Base-by-base conservation (phyloP, 1,140 invertebrate genomes). In the Cephus cinctus region DNA sequence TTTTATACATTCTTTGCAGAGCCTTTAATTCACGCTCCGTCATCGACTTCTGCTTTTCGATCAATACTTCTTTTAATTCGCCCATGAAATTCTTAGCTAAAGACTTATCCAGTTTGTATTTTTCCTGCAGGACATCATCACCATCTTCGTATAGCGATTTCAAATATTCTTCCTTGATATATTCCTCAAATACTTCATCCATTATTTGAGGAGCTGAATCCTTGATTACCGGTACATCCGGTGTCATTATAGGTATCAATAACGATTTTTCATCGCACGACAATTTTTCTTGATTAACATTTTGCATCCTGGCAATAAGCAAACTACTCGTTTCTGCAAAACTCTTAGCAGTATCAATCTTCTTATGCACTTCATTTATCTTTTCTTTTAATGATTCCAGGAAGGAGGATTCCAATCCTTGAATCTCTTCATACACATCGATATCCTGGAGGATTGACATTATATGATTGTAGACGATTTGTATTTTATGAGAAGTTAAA, bases 171-270 rank as follows among this genome's bases (percentile, higher is more conserved):
- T 75, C 67, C 39, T 59, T 75, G 4, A 77, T 76, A 38, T 75
- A 75, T 19, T 73, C 73, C 50, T 76, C 73, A 43, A 75, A 77
- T 3, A 76, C 71, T 51, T 77, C 75, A 43, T 77, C 75, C n/a
- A 71, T 38, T 45, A 75, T 71, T 52, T 67, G 52, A n/a, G 56
- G 56, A 35, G 70, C 59, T 5, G 55, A 52, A 49, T 76, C 57
- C 16, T 54, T 31, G 9, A 59, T 15, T 27, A 69, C n/a, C 19
- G 51, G 41, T 16, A 54, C 23, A 19, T 66, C 25, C 4, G 18
- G 21, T 18, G 20, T 21, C 23, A 14, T 16, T 4, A 11, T 41
- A 12, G 21, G 20, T 9, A 5, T 16, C 14, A 41, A 12, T 12
- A 5, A 22, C 11, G 11, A 34, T 30, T 42, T 49, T 48, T n/a